phyloP scores from a whole-genome alignment of 2,113 vertebrate species.

The Seriola dumerili region DNA sequence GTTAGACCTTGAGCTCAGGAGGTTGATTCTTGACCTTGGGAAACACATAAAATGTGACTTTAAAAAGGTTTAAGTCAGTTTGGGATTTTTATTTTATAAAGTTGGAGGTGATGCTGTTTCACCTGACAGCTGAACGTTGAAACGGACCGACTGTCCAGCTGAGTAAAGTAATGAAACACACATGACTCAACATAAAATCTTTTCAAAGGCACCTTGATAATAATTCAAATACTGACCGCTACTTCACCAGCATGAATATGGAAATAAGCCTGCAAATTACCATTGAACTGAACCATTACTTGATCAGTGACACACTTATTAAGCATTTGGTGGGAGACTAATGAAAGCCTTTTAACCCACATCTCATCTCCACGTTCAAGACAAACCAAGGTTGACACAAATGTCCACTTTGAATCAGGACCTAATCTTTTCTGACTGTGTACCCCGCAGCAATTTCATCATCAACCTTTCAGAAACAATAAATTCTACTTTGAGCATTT shows the following conservation, averaged over 20 bases:
- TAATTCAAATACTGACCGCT: conserved; percentile 34
- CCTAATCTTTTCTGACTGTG: no score
- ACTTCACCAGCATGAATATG: conserved; percentile 30
- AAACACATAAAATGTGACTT: not conserved
- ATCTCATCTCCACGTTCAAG: conserved; percentile 31
- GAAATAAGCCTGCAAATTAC: conserved; percentile 32
- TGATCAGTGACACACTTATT: conserved; percentile 52
- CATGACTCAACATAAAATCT: not conserved
- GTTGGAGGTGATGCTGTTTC: no score
- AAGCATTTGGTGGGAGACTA: conserved; percentile 51
- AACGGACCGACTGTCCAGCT: not conserved
- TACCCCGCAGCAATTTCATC: no score
- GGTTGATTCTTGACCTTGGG: not conserved
- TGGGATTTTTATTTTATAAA: no score
- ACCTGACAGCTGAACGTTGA: not conserved
- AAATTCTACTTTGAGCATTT: not conserved
- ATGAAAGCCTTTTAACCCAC: conserved; percentile 66
- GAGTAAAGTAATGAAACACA: not conserved
- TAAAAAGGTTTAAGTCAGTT: not conserved
- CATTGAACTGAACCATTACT: conserved; percentile 8
- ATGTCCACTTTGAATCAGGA: conserved; percentile 34
- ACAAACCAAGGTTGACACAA: conserved; percentile 48
- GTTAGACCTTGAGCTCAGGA: no score
- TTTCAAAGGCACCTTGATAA: conserved; percentile 17
- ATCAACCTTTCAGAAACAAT: no score